Evolutionary conservation across 2,797 vertebrate genomes (phyloP).

Genomic region (Pseudochirops cupreus): DNA sequence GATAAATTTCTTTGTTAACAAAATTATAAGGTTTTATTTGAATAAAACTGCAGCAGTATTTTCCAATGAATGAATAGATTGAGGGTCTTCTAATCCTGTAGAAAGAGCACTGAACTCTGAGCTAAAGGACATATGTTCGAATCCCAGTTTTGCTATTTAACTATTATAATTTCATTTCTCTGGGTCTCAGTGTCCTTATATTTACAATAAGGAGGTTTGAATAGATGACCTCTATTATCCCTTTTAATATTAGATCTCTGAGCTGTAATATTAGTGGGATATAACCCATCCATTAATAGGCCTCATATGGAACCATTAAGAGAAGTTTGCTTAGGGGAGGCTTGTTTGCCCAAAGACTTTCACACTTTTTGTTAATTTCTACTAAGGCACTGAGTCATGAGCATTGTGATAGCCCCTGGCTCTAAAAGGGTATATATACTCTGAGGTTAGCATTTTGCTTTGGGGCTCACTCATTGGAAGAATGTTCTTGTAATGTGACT

Average conservation of each 20-base stretch:
- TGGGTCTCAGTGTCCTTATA: not conserved
- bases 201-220: not conserved
- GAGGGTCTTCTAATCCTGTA: not conserved
- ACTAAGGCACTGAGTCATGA: too few species aligned
- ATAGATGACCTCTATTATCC: not conserved
- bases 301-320: too few species aligned
- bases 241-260: not conserved
- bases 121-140: not conserved
- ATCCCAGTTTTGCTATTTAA: not conserved
- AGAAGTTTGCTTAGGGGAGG: too few species aligned
- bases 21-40: not conserved
- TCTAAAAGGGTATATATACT: too few species aligned
- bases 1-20: not conserved
- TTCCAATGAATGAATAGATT: not conserved
- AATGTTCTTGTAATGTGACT: too few species aligned
- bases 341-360: too few species aligned
- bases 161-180: not conserved
- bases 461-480: too few species aligned
- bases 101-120: not conserved
- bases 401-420: too few species aligned
- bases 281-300: too few species aligned
- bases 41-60: not conserved
- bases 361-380: too few species aligned
- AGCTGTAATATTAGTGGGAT: too few species aligned
- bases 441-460: too few species aligned